phyloP scores from a whole-genome alignment of 2,888 invertebrate species.

The Scelioninae gen. 1 region DNA sequence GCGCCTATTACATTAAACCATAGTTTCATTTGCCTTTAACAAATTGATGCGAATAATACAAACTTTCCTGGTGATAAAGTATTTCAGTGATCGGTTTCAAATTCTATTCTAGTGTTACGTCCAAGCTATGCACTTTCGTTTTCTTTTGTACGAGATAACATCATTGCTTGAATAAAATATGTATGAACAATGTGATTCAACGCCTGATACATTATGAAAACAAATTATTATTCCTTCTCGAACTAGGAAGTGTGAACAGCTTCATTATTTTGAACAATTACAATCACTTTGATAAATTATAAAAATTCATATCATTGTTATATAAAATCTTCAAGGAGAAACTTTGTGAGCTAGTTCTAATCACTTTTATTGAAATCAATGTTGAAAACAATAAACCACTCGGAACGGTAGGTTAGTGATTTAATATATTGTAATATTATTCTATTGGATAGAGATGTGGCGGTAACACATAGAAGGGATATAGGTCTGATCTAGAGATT shows the following conservation, averaged over 20 bases:
- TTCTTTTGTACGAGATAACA: conserved; percentile 55
- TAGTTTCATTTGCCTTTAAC: conserved; percentile 12
- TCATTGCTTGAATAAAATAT: conserved; percentile 58
- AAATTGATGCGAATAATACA: conserved; percentile 10
- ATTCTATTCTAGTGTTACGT: conserved; percentile 33
- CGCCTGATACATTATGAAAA: conserved; percentile 56
- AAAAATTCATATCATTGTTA: conserved; percentile 10
- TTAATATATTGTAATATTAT: too few relatives aligned
- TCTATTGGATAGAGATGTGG: too few relatives aligned
- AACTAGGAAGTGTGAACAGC: conserved; percentile 48
- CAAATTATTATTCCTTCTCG: conserved; percentile 43
- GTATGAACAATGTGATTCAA: conserved; percentile 43
- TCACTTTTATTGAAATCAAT: too few relatives aligned
- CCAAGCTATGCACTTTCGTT: conserved; percentile 41
- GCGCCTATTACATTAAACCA: conserved; percentile 2
- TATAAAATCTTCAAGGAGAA: conserved; percentile 16
- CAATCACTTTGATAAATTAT: conserved; percentile 18
- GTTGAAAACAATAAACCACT: too few relatives aligned
- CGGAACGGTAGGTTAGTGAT: too few relatives aligned
- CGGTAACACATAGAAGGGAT: too few relatives aligned
- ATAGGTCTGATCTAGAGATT: too few relatives aligned
- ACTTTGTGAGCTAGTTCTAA: too few relatives aligned
- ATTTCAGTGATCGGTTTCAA: conserved; percentile 28
- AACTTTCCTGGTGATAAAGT: neutral
- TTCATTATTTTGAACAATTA: conserved; percentile 56